Base-by-base conservation (phyloP, 2,797 vertebrate genomes). In the Smutsia gigantea region DNA sequence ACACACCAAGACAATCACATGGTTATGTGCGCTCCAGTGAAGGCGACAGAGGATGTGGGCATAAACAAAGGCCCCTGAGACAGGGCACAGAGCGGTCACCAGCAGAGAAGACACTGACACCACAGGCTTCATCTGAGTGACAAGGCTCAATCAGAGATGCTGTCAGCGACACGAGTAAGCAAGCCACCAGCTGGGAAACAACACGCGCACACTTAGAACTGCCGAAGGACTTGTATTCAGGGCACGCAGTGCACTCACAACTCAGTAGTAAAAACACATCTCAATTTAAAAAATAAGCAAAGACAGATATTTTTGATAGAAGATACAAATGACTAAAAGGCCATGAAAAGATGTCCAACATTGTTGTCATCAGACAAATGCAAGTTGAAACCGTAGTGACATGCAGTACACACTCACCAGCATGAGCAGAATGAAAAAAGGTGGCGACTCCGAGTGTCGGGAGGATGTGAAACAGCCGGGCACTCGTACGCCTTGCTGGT, bases 231-330 rank as follows among this genome's bases (percentile, higher is more conserved):
- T 85, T 90, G 7, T 85, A 18, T 72, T 29, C 13, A 71, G 77
- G 31, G 37, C 4, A 18, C 42, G 78, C 17, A 75, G 84, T 25
- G 37, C n/a, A 31, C 53, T 63, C 39, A 37, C n/a, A 90, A 27
- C 31, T 81, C 42, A 90, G 6, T 85, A 92, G 96, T 51, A 31
- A 69, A 75, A 69, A 92, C 53, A 46, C 57, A n/a, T n/a, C 77
- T 63, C 15, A 15, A 34, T 68, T 82, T 84, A 59, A 57, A 61
- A 49, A 77, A 63, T 72, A 37, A 15, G 7, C 46, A 46, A 46
- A 46, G 46, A 81, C 39, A 39, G 25, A 29, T 57, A 83, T 51
- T 97, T 94, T 86, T 64, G 84, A 63, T 59, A 90, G 25, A 89
- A 10, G 29, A 75, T 37, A 18, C 9, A 94, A 91, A 75, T 63